phyloP scores from a whole-genome alignment of 2,113 vertebrate genomes.

The Hypanus sabinus region DNA sequence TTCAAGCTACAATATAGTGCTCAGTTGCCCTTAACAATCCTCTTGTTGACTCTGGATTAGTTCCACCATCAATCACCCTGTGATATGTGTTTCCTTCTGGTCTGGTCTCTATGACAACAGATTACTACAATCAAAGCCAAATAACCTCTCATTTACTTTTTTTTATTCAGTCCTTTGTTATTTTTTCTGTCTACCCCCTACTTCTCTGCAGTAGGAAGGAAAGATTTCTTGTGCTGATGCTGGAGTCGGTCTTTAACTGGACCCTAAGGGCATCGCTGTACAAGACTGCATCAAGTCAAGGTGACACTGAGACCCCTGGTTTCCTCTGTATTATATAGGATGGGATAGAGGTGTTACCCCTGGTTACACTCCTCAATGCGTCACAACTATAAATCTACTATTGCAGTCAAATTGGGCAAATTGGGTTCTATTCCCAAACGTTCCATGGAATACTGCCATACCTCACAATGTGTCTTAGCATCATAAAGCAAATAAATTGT shows the following conservation, averaged over 20 bases:
- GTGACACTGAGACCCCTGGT: neutral
- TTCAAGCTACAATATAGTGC: neutral
- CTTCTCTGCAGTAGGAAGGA: neutral
- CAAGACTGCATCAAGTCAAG: neutral
- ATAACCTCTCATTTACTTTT: conserved; percentile 13
- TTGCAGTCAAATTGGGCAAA: neutral
- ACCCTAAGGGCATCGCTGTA: neutral
- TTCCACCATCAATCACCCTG: conserved; percentile 34
- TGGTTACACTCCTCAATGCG: neutral
- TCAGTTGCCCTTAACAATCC: neutral
- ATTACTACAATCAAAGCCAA: conserved; percentile 32
- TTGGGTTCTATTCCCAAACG: no score
- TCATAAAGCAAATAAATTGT: no score
- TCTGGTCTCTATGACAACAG: conserved; percentile 22
- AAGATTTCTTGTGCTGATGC: neutral
- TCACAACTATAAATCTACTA: neutral
- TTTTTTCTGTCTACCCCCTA: neutral
- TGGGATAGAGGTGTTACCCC: neutral
- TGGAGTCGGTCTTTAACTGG: neutral
- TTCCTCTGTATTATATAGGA: neutral
- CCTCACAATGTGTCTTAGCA: neutral
- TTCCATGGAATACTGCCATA: neutral
- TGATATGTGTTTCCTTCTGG: conserved; percentile 3
- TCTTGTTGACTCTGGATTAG: conserved; percentile 32
- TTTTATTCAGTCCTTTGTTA: conserved; percentile 16